Conservation (phyloP, 2,888 invertebrate genomes). For the Calameuta pallipes region DNA sequence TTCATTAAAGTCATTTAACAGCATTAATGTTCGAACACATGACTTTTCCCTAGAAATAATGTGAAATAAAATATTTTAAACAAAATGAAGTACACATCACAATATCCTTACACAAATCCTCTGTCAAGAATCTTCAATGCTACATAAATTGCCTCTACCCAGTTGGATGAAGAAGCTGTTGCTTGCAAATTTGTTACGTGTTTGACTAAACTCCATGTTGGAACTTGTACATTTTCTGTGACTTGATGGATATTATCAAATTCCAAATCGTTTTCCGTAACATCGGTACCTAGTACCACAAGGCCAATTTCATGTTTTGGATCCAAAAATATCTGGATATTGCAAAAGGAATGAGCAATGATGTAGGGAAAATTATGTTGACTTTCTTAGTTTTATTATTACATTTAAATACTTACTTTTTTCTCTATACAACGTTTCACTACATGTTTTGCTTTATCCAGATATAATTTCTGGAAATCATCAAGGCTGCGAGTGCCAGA, state of each 20-base stretch:
- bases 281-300: slow-evolving; percentile 39
- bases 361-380: background rate
- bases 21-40: background rate
- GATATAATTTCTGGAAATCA: slow-evolving; percentile 23
- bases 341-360: background rate
- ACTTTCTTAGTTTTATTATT: slow-evolving; percentile 7
- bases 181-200: slow-evolving; percentile 1
- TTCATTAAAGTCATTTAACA: background rate
- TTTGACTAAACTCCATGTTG: slow-evolving; percentile 31
- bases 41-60: background rate
- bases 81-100: background rate
- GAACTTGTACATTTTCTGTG: slow-evolving; percentile 25
- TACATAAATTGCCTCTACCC: slow-evolving; percentile 10
- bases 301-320: slow-evolving; percentile 45
- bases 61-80: background rate
- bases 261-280: slow-evolving; percentile 31
- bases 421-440: slow-evolving; percentile 33
- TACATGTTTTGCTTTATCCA: slow-evolving; percentile 42
- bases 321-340: slow-evolving; percentile 43
- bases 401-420: slow-evolving; percentile 31
- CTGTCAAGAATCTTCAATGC: background rate
- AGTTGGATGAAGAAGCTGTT: background rate
- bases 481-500: slow-evolving; percentile 14
- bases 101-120: background rate
- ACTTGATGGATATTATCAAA: slow-evolving; percentile 35